Conservation (phyloP, 2,113 vertebrate genomes). For the Neoarius graeffei region DNA sequence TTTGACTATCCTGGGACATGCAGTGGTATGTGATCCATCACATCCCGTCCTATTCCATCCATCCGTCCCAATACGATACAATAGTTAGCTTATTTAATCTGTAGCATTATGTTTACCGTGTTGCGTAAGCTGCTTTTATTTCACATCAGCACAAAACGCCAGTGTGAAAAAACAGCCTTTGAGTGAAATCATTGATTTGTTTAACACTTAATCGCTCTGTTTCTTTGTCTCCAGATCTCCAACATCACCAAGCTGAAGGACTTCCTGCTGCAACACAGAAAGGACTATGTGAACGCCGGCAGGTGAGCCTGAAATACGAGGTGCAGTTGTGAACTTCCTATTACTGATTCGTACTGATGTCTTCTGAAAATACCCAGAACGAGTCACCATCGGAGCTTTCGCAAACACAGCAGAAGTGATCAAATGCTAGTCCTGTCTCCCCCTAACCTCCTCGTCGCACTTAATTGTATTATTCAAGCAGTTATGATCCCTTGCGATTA, state of each 20-base stretch:
- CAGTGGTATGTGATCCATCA: background rate
- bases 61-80: too few relatives aligned
- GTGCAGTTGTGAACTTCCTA: slow-evolving; percentile 6
- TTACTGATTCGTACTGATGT: background rate
- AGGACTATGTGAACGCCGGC: slow-evolving; percentile 92
- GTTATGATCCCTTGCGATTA: slow-evolving; percentile 10
- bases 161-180: background rate
- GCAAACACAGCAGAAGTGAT: background rate
- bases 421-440: background rate
- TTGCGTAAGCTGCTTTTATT: background rate
- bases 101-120: background rate
- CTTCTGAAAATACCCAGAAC: background rate
- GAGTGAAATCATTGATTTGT: background rate
- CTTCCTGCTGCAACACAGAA: slow-evolving; percentile 94
- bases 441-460: background rate
- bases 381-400: background rate
- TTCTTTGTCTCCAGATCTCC: slow-evolving; percentile 77
- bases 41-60: too few relatives aligned
- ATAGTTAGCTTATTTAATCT: background rate
- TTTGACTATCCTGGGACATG: background rate
- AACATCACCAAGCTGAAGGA: slow-evolving; percentile 97
- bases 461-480: slow-evolving; percentile 17
- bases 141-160: too few relatives aligned
- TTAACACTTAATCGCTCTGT: slow-evolving; percentile 40
- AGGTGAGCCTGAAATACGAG: slow-evolving; percentile 73